Percentiles rank a stretch among this genome's conserved stretches.
These are phyloP conservation scores for Babyrousa celebensis DNA, from an alignment of 2,797 vertebrate genomes.

Conservation along the genomic window DNA sequence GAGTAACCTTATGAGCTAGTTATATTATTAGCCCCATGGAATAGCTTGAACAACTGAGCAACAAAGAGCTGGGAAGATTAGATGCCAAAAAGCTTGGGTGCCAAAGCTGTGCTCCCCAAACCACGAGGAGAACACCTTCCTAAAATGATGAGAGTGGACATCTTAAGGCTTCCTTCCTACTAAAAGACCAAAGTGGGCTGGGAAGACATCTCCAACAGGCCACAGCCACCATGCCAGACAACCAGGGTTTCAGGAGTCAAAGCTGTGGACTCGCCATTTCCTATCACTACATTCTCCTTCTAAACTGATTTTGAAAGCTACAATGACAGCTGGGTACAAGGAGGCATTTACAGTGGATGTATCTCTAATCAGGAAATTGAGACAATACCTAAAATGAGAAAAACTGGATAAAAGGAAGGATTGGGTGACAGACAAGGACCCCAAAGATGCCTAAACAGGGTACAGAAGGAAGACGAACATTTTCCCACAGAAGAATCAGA, in stretches of 20 bases:
- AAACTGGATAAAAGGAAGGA: neutral
- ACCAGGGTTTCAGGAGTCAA: neutral
- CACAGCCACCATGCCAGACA: accelerated
- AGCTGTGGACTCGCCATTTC: neutral
- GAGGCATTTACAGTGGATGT: neutral
- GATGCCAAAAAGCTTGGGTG: neutral
- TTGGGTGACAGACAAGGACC: accelerated
- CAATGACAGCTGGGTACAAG: too few species aligned
- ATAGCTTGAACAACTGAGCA: neutral
- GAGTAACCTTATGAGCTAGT: neutral
- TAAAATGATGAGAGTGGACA: neutral
- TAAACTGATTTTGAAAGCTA: neutral
- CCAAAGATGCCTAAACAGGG: accelerated
- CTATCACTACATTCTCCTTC: neutral
- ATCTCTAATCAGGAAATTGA: neutral
- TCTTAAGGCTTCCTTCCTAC: neutral
- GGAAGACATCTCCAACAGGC: neutral
- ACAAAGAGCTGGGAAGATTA: neutral
- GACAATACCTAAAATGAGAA: neutral
- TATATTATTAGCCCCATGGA: neutral
- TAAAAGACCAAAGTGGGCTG: neutral
- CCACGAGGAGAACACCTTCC: neutral
- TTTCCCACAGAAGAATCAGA: neutral
- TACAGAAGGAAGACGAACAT: accelerated
- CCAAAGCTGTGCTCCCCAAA: neutral